Conservation (phyloP, 2,113 vertebrate species). For the Clarias gariepinus region DNA sequence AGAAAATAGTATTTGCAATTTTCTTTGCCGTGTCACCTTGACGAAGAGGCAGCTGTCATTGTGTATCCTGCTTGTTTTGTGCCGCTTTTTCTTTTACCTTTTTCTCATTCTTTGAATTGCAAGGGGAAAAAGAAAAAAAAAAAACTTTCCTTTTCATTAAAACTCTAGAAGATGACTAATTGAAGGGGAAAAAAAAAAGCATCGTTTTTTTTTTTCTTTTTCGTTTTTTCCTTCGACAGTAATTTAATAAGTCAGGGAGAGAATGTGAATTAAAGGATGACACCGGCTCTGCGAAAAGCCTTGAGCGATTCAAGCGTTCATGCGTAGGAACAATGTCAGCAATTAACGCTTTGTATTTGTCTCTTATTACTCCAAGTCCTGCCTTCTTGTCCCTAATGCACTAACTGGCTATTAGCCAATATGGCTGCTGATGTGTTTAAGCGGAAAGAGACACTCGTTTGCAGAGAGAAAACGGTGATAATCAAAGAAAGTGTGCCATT, state of each 20-base stretch:
- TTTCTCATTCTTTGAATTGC: conserved; percentile 36
- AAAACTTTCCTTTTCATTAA: conserved; percentile 1
- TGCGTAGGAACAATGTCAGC: conserved; percentile 27
- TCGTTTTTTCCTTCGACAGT: not conserved
- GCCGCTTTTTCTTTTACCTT: conserved; percentile 4
- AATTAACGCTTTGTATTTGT: conserved; percentile 36
- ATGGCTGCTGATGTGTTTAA: conserved; percentile 29
- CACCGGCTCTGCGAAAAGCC: not conserved
- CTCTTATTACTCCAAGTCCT: conserved; percentile 18
- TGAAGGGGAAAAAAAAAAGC: not conserved
- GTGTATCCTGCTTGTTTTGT: conserved; percentile 45
- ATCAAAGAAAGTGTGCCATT: not conserved
- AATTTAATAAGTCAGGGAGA: conserved; percentile 18
- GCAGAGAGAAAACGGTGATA: not conserved
- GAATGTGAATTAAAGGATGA: conserved; percentile 16
- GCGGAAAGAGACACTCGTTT: conserved; percentile 14
- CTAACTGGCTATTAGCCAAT: conserved; percentile 41
- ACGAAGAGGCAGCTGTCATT: conserved; percentile 48
- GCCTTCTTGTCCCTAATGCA: conserved; percentile 34
- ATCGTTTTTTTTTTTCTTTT: not conserved
- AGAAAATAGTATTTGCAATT: conserved; percentile 59
- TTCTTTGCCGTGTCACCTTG: conserved; percentile 60
- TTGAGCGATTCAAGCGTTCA: conserved; percentile 5
- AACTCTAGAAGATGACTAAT: conserved; percentile 8
- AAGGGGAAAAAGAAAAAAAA: not conserved